These are phyloP conservation scores for Trachelus iudaicus DNA, from an alignment of 2,888 invertebrate genomes.

Conservation along the genomic window DNA sequence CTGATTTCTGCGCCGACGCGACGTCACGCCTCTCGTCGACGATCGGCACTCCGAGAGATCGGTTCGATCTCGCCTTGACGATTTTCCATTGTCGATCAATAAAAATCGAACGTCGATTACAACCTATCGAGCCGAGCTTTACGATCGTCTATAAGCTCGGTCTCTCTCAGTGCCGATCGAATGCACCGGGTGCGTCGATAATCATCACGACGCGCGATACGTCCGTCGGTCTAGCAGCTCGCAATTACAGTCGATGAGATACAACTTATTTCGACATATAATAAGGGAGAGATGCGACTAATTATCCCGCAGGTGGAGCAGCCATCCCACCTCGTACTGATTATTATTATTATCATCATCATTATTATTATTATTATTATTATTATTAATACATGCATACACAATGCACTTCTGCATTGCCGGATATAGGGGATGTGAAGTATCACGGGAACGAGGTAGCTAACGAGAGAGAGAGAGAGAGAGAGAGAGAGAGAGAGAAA, in stretches of 20 bases:
- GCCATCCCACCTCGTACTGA: conserved; percentile 66
- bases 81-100: not conserved
- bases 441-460: not conserved
- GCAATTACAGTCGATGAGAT: not conserved
- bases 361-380: no score
- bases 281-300: conserved; percentile 37
- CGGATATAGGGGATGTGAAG: conserved; percentile 37
- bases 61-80: not conserved
- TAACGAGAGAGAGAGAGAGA: not conserved
- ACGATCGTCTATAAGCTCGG: not conserved
- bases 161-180: no score
- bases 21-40: not conserved
- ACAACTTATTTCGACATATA: not conserved
- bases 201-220: not conserved
- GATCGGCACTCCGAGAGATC: not conserved
- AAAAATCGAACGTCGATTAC: not conserved
- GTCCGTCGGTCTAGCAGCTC: not conserved
- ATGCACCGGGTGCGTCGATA: no score
- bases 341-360: conserved; percentile 11
- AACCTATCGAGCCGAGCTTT: no score
- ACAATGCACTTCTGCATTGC: conserved; percentile 49
- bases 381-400: not conserved
- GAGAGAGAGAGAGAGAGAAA: not conserved
- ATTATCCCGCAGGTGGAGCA: conserved; percentile 62
- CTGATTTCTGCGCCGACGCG: conserved; percentile 44